Evolutionary conservation across 2,113 vertebrate species (phyloP), one percentile per base, ranked within the genome.

Genomic region (Alethe diademata): DNA sequence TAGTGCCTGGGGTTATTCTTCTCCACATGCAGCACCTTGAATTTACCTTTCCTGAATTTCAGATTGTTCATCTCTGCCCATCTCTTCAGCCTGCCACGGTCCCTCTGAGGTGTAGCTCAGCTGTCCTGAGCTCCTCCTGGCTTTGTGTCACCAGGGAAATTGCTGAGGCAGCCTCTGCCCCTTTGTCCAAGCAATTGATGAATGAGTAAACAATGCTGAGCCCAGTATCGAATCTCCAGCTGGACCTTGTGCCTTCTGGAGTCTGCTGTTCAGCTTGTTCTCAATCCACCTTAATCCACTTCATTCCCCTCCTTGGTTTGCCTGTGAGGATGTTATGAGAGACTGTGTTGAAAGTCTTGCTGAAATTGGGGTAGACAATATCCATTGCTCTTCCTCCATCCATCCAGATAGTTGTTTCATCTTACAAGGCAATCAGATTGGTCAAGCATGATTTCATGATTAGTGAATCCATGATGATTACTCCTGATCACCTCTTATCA

Each of bases 191-290:
- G 60, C 8, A 43, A n/a, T 3, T n/a, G n/a, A n/a, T 51, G 11
- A 60, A 15, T 51, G 29, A 58, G 12, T 73, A 43, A 43, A 58
- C 23, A 36, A 5, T 66, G 8, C 3, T 73, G 51, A 33, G 45
- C n/a, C 28, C 54, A 67, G 11, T 45, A 18, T 29, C 0, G 0
- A n/a, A 40, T 23, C n/a, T 66, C 23, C 33, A 74, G 0, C 13
- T 66, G 29, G 28, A 29, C 53, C 12, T 19, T 53, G 31, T 50
- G 58, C 31, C 31, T 36, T 89, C 45, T 40, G 38, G 15, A 45
- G 33, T 66, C 45, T 66, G 19, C 45, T 50, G 24, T 89, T 74
- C 19, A 67, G 19, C 8, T 16, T n/a, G 33, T 29, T 45, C 53
- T 53, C 45, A 53, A 22, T 38, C 28, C 19, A n/a, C 26, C 19